phyloP scores from a whole-genome alignment of 1,140 invertebrate genomes.

The Drosophila ficusphila region DNA sequence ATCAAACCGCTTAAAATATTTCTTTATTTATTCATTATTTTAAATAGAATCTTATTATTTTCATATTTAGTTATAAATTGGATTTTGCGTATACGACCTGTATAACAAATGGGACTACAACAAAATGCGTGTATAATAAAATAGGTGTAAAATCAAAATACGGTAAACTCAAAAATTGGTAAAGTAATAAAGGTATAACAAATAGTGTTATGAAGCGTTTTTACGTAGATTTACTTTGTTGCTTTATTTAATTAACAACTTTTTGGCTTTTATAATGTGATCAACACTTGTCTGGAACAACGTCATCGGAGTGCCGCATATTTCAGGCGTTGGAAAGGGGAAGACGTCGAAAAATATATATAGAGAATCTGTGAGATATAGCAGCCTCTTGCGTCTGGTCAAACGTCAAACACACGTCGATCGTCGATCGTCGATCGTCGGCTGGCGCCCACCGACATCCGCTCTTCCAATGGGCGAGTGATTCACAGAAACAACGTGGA shows the following conservation, averaged over 20 bases:
- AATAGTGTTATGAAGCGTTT: no score
- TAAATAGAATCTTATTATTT: no score
- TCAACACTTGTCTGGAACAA: conserved; percentile 29
- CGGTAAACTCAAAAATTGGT: no score
- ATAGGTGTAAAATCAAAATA: no score
- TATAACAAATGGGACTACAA: no score
- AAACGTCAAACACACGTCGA: conserved; percentile 60
- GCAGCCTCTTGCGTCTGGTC: conserved; percentile 40
- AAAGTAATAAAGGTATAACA: no score
- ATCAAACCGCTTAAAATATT: no score
- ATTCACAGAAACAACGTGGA: conserved; percentile 48
- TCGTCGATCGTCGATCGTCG: conserved; percentile 18
- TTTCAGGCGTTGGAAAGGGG: not conserved
- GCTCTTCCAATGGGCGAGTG: conserved; percentile 24
- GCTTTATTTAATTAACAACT: not conserved
- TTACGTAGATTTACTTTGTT: no score
- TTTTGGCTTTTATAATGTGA: not conserved
- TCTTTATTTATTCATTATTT: no score
- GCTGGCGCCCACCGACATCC: conserved; percentile 72
- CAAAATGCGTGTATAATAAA: no score
- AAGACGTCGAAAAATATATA: not conserved
- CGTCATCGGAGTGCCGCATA: conserved; percentile 19
- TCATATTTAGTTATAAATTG: no score
- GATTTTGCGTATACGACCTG: no score
- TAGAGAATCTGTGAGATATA: conserved; percentile 20